A percentile compares a stretch with the other conserved stretches of the same genome.
These are phyloP conservation scores for Apteryx mantelli DNA, from an alignment of 2,113 vertebrate genomes.

Conservation along the genomic window DNA sequence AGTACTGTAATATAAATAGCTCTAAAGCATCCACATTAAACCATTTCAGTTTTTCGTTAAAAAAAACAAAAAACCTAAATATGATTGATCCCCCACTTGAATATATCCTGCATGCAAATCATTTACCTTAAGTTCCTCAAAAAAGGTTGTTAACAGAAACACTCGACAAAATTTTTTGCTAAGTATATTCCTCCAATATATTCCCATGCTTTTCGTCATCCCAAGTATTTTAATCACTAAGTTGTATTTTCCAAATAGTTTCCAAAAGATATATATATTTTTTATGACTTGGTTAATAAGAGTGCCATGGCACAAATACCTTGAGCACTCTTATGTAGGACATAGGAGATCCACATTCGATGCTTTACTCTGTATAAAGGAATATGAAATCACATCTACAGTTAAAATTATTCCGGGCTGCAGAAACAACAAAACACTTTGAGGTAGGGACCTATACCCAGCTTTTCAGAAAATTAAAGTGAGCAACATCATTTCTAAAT, in stretches of 20 bases:
- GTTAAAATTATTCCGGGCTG: background rate
- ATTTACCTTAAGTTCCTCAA: background rate
- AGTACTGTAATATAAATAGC: background rate
- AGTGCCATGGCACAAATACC: background rate
- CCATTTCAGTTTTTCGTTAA: background rate
- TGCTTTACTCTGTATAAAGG: background rate
- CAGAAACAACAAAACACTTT: background rate
- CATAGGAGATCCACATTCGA: background rate
- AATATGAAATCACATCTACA: background rate
- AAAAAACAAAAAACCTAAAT: background rate
- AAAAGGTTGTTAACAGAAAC: background rate
- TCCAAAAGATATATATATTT: background rate
- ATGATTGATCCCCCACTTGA: background rate
- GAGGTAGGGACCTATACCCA: background rate
- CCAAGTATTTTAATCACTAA: background rate
- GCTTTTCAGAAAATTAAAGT: background rate
- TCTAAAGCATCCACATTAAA: background rate
- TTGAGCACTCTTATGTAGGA: background rate
- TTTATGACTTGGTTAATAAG: background rate
- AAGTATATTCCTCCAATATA: background rate
- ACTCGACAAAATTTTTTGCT: background rate
- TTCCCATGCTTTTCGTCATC: background rate
- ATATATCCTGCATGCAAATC: background rate
- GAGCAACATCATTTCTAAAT: background rate
- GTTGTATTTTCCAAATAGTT: background rate